Evolutionary conservation across 2,888 invertebrate species (phyloP), one percentile per base, ranked within the genome.

Genomic region (Noctua comes): DNA sequence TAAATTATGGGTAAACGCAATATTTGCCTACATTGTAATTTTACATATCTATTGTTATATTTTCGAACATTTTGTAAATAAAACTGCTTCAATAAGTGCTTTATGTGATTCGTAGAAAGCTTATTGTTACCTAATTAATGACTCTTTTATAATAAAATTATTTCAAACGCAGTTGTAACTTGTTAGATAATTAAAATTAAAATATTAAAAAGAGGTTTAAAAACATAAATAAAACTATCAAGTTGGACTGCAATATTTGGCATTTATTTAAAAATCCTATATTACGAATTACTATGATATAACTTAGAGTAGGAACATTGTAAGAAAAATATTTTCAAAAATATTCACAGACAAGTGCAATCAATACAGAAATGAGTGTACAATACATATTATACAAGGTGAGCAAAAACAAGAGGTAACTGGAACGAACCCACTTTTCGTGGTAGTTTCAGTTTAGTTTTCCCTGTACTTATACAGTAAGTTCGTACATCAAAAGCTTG

Each of bases 201-300:
- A 27, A 71, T 54, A n/a, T 46, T 54, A 31, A 54, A 36, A 48
- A 40, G n/a, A n/a, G n/a, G n/a, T 21, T 1, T 65, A 18, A 27
- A 7, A 51, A 36, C 10, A 27, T 13, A 80, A 82, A 74, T 80
- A 71, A 82, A 82, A 84, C 68, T 64, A 79, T 7, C 36, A 59
- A 73, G 36, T 51, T 85, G 71, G 85, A 68, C 51, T 68, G 73
- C 76, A 82, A 69, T 74, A 71, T 85, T 85, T 83, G 83, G 85
- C 57, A 80, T 85, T 85, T 85, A 85, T 85, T 85, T 59, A 59
- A 71, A 68, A 74, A 77, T 21, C 69, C 82, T 82, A 40, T 71
- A 70, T 54, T 71, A 77, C 51, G 66, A 21, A 59, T 46, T 16
- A 36, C 7, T 54, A 66, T 21, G 43, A 82, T 3, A 71, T 62